These are phyloP conservation scores for Andrena chrysosceles DNA, from an alignment of 2,888 invertebrate genomes.

Conservation along the genomic window DNA sequence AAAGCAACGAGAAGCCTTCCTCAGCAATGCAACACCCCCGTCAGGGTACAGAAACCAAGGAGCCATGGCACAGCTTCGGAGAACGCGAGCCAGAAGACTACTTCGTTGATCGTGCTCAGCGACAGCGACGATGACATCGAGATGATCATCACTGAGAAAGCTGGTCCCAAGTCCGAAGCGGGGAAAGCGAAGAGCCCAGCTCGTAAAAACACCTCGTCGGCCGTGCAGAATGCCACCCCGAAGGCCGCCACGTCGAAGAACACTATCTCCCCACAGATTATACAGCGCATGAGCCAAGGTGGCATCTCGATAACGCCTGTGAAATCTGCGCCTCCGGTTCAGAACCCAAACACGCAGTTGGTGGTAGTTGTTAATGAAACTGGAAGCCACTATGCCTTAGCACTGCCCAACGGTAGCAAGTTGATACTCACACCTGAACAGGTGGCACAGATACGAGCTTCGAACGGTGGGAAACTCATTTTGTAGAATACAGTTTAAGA, in stretches of 20 bases:
- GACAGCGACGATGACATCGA: conserved; percentile 83
- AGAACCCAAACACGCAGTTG: conserved; percentile 74
- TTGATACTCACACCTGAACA: conserved; percentile 83
- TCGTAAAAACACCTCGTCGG: conserved; percentile 11
- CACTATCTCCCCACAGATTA: conserved; percentile 78
- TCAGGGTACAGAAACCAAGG: conserved; percentile 8
- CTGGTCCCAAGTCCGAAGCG: conserved; percentile 35
- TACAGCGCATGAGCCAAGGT: conserved; percentile 82
- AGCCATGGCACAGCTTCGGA: conserved; percentile 7
- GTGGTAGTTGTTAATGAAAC: conserved; percentile 83
- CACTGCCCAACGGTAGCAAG: conserved; percentile 83
- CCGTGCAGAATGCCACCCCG: conserved; percentile 60
- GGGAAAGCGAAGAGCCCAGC: conserved; percentile 43
- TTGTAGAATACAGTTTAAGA: conserved; percentile 69
- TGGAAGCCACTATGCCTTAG: conserved; percentile 83
- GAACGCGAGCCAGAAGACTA: conserved; percentile 69
- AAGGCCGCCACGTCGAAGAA: conserved; percentile 62
- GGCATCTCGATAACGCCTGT: conserved; percentile 82
- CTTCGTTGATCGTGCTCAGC: conserved; percentile 81
- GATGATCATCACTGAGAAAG: conserved; percentile 80
- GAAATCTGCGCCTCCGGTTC: conserved; percentile 69
- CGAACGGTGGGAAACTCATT: conserved; percentile 82
- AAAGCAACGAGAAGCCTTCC: conserved; percentile 1
- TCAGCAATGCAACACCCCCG: conserved; percentile 10
- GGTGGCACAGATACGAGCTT: conserved; percentile 83